These are phyloP conservation scores for Enhydra lutris DNA, from an alignment of 2,113 vertebrate species.

Conservation along the genomic window DNA sequence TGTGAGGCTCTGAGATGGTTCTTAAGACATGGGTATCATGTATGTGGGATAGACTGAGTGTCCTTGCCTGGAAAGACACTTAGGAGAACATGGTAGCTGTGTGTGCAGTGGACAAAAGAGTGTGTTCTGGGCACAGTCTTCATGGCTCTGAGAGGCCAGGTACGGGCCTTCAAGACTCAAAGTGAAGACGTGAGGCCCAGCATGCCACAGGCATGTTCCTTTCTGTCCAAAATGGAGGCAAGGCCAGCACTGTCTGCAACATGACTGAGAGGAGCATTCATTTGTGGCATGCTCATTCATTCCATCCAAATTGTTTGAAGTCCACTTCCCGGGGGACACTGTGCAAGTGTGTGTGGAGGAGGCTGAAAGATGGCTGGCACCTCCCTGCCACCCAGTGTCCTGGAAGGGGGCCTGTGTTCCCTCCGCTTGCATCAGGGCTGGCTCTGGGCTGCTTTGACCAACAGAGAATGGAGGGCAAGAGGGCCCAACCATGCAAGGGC, in stretches of 20 bases:
- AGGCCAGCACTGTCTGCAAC: accelerated
- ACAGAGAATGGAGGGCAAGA: neutral
- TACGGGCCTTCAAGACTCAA: neutral
- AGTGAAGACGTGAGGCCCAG: no score
- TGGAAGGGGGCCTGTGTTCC: neutral
- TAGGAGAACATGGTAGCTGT: neutral
- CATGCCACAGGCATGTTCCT: no score
- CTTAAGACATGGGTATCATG: no score
- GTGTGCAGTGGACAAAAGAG: neutral
- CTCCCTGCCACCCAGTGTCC: neutral
- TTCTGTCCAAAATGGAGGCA: neutral
- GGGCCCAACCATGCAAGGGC: no score
- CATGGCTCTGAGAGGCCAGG: neutral
- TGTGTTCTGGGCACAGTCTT: no score
- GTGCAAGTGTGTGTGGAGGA: no score
- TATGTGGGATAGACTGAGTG: no score
- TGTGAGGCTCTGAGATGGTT: neutral
- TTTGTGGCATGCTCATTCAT: neutral
- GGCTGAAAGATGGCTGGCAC: neutral
- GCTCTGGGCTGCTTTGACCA: neutral
- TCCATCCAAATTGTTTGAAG: neutral
- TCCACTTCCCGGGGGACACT: accelerated
- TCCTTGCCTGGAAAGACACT: neutral
- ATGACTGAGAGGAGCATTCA: accelerated
- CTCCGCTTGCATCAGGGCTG: neutral